Conservation (phyloP, 2,113 vertebrate species). For the Brachyhypopomus gauderio region DNA sequence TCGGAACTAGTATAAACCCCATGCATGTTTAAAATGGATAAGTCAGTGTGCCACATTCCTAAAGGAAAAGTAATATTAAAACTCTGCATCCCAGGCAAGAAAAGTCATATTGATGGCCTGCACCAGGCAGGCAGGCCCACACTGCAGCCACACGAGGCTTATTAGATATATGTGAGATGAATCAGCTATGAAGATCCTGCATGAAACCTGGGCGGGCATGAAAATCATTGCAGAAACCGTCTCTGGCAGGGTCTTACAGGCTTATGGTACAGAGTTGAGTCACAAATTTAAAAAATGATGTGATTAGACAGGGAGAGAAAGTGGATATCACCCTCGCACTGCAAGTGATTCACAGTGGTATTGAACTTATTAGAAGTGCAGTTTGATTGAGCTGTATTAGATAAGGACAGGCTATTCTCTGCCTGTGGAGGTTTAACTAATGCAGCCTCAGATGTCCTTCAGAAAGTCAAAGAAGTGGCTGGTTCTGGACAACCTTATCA, state of each 20-base stretch:
- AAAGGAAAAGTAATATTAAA: constrained; percentile 14
- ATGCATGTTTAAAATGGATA: constrained; percentile 8
- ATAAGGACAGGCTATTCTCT: constrained; percentile 1
- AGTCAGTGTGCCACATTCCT: neutral
- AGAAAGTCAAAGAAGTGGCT: constrained; percentile 23
- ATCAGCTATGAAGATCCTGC: constrained; percentile 29
- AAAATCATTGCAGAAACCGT: neutral
- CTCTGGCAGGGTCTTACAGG: constrained; percentile 3
- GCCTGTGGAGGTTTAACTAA: constrained; percentile 27
- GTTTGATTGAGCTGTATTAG: constrained; percentile 33
- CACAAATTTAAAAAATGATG: constrained; percentile 34
- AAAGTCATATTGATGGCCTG: neutral
- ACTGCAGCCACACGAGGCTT: constrained; percentile 7
- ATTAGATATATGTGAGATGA: constrained; percentile 13
- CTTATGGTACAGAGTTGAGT: constrained; percentile 7
- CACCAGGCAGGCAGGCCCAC: neutral
- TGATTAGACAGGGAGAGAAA: constrained; percentile 31
- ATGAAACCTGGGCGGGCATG: constrained; percentile 1
- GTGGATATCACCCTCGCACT: neutral
- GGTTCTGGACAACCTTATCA: constrained; percentile 30
- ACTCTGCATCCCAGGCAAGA: neutral
- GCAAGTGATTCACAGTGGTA: neutral
- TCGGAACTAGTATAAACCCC: neutral
- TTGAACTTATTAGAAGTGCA: neutral
- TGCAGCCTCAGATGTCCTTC: constrained; percentile 42